Evolutionary conservation across 2,888 invertebrate genomes (phyloP), one percentile per base, ranked within the genome.

Genomic region (Drosophila greeni): DNA sequence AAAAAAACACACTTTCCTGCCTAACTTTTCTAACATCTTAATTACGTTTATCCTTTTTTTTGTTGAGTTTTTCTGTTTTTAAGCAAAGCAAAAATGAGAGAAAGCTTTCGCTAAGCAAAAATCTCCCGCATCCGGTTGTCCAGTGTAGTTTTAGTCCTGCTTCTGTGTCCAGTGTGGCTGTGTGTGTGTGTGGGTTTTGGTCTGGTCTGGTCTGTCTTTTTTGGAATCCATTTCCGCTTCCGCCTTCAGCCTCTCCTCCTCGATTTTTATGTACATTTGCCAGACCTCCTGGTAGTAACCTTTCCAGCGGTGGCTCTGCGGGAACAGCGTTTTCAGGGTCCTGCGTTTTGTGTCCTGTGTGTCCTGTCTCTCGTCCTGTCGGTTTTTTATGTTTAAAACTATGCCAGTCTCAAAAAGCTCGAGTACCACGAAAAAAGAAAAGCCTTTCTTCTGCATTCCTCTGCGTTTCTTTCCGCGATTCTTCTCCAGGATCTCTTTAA

Each of bases 401-500:
- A 88, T 84, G 88, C 88, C 89, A 89, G 89, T 89, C 89, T 89
- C 89, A 89, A 89, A 88, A 89, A 89, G 89, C 89, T 89, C 89
- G 89, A 89, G 88, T 88, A 85, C 87, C 86, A 85, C 78, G 75
- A 77, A 79, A 72, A 76, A 72, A 74, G 74, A 60, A 62, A 37
- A 52, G 45, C 45, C 45, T 31, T 47, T 47, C 45, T 20, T 20
- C 57, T 2, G 18, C 48, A 18, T 40, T 40, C 5, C 51, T 29
- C 5, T 31, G 29, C 37, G 43, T 34, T 42, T 49, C 54, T 34
- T 37, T 34, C 7, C n/a, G 18, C 23, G 20, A 42, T 29, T 14
- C 39, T 40, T 40, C 51, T 20, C n/a, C 7, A 18, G 1, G 14
- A 16, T 57, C 39, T 5, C 18, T 53, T n/a, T n/a, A n/a, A 59